Evolutionary conservation across 2,797 vertebrate genomes (phyloP), one percentile per base, ranked within the genome.

Genomic region (Ptychobarbus kaznakovi): DNA sequence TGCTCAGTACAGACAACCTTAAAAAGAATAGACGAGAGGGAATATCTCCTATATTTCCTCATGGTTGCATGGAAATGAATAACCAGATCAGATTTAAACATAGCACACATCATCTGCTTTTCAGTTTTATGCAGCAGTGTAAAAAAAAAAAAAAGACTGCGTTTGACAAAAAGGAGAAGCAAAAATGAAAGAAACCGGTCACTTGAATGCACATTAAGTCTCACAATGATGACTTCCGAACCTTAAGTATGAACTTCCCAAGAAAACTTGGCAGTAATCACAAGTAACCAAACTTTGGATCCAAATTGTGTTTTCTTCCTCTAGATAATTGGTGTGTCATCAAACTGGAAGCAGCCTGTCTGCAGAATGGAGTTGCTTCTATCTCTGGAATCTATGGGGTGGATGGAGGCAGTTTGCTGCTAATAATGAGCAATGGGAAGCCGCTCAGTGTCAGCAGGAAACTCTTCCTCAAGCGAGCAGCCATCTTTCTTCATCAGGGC

Each of bases 351-450:
- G 49, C 65, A 44, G 69, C 12, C 74, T 66, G 68, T 40, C 77
- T 66, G 68, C 77, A 66, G 80, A 82, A 38, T 38, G 15, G 35
- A 49, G 80, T 73, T 82, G 42, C 86, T 46, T 53, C 80, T 53
- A 13, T 76, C 81, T 69, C 76, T 20, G 32, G 28, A 76, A 69
- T 53, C 81, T 65, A 58, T 70, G 58, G 73, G 85, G 82, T 7
- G 79, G 77, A 69, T 69, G 80, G 82, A 81, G 83, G 75, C 83
- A 58, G 68, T 73, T 87, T 69, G 74, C 68, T 51, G 40, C 25
- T 82, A 70, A 87, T 87, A 89, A 87, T 84, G 78, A 86, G 78
- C 78, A 58, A 53, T 44, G 73, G 51, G 72, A 77, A 76, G 72
- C 79, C 28, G 66, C 56, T 68, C 58, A 16, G 46, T 32, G 65